phyloP scores from a whole-genome alignment of 2,113 vertebrate genomes.

The Peromyscus polionotus region DNA sequence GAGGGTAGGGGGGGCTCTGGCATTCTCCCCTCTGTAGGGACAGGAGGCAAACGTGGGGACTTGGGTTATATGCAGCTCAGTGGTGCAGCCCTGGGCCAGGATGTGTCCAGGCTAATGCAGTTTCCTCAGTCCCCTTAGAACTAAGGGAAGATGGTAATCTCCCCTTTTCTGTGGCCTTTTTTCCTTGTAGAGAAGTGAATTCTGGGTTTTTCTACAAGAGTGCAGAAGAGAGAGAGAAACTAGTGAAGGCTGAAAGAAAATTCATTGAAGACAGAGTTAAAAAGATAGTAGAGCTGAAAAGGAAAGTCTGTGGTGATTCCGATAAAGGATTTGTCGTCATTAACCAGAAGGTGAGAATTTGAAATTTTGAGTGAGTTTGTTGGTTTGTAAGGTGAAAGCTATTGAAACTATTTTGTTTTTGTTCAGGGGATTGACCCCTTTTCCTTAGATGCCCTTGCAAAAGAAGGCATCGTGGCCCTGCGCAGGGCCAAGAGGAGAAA shows the following conservation, averaged over 20 bases:
- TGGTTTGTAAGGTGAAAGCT: background rate
- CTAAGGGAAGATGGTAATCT: background rate
- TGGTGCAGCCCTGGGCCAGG: background rate
- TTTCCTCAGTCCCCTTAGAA: too few relatives aligned
- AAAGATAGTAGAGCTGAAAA: slow-evolving; percentile 96
- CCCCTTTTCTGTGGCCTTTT: background rate
- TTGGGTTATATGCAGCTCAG: background rate
- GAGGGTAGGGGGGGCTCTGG: background rate
- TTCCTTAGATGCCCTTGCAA: slow-evolving; percentile 96
- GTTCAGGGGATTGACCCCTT: slow-evolving; percentile 96
- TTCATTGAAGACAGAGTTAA: slow-evolving; percentile 97
- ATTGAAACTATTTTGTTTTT: slow-evolving; percentile 18
- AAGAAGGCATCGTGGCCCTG: slow-evolving; percentile 97
- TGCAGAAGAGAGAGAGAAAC: slow-evolving; percentile 95
- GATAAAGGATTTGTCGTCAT: slow-evolving; percentile 97
- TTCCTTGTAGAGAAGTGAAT: slow-evolving; percentile 93
- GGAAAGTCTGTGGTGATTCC: slow-evolving; percentile 91
- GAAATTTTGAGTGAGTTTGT: background rate
- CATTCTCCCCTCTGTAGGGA: background rate
- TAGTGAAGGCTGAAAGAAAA: slow-evolving; percentile 97
- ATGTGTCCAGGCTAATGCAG: background rate
- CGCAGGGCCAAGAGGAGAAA: slow-evolving; percentile 98
- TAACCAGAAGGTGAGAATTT: slow-evolving; percentile 96
- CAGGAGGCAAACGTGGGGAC: background rate
- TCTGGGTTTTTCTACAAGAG: slow-evolving; percentile 99